These are phyloP conservation scores for Neofelis nebulosa DNA, from an alignment of 2,113 vertebrate species.

Conservation along the genomic window DNA sequence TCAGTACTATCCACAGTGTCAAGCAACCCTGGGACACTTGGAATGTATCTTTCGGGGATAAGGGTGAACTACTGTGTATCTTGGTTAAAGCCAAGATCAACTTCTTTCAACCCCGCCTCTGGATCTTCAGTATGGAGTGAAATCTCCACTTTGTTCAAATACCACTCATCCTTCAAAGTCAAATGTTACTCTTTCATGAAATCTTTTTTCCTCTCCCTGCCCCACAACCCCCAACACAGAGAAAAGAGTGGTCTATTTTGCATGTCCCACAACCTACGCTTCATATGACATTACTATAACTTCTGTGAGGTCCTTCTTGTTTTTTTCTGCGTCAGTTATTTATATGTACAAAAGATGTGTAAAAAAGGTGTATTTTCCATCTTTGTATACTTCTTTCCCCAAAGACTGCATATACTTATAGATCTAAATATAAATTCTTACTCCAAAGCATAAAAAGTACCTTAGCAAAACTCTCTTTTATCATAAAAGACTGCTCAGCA, in stretches of 20 bases:
- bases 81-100: neutral
- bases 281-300: neutral
- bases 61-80: neutral
- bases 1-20: neutral
- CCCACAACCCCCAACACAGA: neutral
- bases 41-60: neutral
- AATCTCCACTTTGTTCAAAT: neutral
- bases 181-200: neutral
- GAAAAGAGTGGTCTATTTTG: neutral
- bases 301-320: neutral
- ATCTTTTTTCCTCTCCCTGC: neutral
- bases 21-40: neutral
- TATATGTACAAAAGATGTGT: neutral
- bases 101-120: neutral
- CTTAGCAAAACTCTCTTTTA: constrained; percentile 36
- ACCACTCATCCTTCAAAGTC: neutral
- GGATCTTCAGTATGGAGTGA: neutral
- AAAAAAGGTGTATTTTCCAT: neutral
- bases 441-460: neutral
- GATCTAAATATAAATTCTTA: neutral
- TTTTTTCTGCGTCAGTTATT: neutral
- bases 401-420: neutral
- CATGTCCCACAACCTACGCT: neutral
- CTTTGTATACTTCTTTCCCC: neutral
- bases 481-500: constrained; percentile 5